phyloP scores from a whole-genome alignment of 1,140 invertebrate genomes.

The Physella acuta region DNA sequence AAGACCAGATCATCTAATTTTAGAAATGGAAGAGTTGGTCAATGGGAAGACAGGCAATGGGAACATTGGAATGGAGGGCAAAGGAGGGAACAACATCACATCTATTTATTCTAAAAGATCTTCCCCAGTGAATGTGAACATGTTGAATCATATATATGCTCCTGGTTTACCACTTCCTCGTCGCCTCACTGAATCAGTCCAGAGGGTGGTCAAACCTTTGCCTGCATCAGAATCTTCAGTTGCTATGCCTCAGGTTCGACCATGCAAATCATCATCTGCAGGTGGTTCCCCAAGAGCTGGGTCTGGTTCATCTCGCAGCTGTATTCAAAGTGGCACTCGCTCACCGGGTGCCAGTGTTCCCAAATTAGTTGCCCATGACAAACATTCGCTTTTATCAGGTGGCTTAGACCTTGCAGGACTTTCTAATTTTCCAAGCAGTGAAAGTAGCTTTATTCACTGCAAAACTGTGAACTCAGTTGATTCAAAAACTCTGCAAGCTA shows the following conservation, averaged over 20 bases:
- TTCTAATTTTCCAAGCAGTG: neutral
- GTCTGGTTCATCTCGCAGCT: constrained; percentile 27
- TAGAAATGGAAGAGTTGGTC: constrained; percentile 23
- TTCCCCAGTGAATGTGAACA: constrained; percentile 38
- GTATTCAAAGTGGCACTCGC: constrained; percentile 29
- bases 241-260: constrained; percentile 26
- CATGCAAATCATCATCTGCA: constrained; percentile 36
- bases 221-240: constrained; percentile 32
- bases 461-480: constrained; percentile 10
- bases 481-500: too few relatives aligned
- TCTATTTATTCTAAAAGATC: constrained; percentile 41
- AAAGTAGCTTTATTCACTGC: neutral
- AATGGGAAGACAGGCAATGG: constrained; percentile 21
- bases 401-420: constrained; percentile 26
- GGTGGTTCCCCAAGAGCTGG: constrained; percentile 28
- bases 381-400: constrained; percentile 23
- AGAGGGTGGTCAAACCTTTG: constrained; percentile 38
- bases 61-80: constrained; percentile 24
- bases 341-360: constrained; percentile 30
- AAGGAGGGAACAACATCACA: constrained; percentile 36
- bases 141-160: constrained; percentile 40
- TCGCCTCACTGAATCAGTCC: constrained; percentile 39
- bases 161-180: constrained; percentile 37
- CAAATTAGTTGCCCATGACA: constrained; percentile 16
- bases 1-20: constrained; percentile 13